phyloP scores from a whole-genome alignment of 2,113 vertebrate species.

The Pelobates fuscus region DNA sequence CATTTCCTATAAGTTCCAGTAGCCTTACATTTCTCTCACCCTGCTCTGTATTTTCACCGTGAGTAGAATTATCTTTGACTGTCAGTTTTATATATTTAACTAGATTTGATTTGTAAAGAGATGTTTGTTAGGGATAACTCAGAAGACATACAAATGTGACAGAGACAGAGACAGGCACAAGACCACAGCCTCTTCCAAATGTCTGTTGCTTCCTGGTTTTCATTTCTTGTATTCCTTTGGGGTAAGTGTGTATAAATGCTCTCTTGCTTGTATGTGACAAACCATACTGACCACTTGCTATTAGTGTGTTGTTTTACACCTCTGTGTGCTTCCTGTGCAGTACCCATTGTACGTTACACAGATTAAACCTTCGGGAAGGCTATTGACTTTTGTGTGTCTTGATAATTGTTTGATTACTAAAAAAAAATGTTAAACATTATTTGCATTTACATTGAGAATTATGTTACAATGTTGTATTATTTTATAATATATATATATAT shows the following conservation, averaged over 20 bases:
- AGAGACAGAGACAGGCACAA: slow-evolving; percentile 39
- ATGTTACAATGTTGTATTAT: too few relatives aligned
- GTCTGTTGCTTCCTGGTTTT: slow-evolving; percentile 27
- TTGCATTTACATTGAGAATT: too few relatives aligned
- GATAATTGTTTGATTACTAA: too few relatives aligned
- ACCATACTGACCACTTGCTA: slow-evolving; percentile 62
- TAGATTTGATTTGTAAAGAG: slow-evolving; percentile 62
- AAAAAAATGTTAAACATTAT: too few relatives aligned
- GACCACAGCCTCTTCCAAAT: slow-evolving; percentile 25
- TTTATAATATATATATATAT: too few relatives aligned
- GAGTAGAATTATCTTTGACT: slow-evolving; percentile 56
- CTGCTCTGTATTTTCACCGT: slow-evolving; percentile 45
- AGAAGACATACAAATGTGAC: slow-evolving; percentile 27
- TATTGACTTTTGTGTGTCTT: slow-evolving; percentile 66
- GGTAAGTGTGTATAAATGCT: slow-evolving; percentile 52
- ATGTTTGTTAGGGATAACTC: slow-evolving; percentile 55
- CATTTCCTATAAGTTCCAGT: slow-evolving; percentile 64
- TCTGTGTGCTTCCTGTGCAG: slow-evolving; percentile 77
- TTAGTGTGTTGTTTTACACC: slow-evolving; percentile 66
- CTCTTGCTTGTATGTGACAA: slow-evolving; percentile 59
- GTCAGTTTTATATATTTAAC: slow-evolving; percentile 60
- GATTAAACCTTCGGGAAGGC: slow-evolving; percentile 83
- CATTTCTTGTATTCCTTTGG: slow-evolving; percentile 46
- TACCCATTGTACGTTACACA: slow-evolving; percentile 78
- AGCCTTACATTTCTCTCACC: slow-evolving; percentile 67